Evolutionary conservation across 2,113 vertebrate genomes (phyloP), one percentile per base, ranked within the genome.

Genomic region (Coturnix japonica): DNA sequence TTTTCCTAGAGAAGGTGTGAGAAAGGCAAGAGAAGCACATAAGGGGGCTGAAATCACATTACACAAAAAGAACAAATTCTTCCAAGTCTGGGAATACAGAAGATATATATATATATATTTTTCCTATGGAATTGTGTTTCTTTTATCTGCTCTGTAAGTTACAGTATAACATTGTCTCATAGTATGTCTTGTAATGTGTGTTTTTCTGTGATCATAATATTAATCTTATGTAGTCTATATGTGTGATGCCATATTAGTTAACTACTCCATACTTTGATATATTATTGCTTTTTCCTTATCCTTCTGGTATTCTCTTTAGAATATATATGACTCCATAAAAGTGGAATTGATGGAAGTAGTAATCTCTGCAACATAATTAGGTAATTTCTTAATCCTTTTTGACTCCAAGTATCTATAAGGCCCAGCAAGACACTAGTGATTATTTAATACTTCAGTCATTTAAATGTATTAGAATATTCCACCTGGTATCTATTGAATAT

Each of bases 161-260:
- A 2, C 2, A 15, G 41, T 53, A 26, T 74, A 66, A 70, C 54
- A 39, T 17, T 53, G 5, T 0, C 14, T 5, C 6, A 14, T 8
- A 1, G 26, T 43, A 66, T 49, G 6, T 5, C 3, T 4, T 69
- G n/a, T 77, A 61, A 60, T 53, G 4, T 51, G 0, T 53, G 3
- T 13, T n/a, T 59, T 54, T 0, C 5, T 65, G 33, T 17, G 30
- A 90, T 39, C 77, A 74, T 70, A 35, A 41, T 5, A n/a, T 35
- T 41, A 46, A 59, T 56, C 13, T 22, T 39, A n/a, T 70, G 16
- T 46, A 26, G 28, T 67, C 18, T 43, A 5, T 37, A 2, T 37
- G 3, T 11, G 16, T 71, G 22, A 54, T 44, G 1, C 6, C 3
- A 0, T 46, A 2, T 57, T 53, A n/a, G n/a, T n/a, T n/a, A n/a